These are phyloP conservation scores for Ceyx margarethae DNA, from an alignment of 2,113 vertebrate genomes.

Conservation along the genomic window DNA sequence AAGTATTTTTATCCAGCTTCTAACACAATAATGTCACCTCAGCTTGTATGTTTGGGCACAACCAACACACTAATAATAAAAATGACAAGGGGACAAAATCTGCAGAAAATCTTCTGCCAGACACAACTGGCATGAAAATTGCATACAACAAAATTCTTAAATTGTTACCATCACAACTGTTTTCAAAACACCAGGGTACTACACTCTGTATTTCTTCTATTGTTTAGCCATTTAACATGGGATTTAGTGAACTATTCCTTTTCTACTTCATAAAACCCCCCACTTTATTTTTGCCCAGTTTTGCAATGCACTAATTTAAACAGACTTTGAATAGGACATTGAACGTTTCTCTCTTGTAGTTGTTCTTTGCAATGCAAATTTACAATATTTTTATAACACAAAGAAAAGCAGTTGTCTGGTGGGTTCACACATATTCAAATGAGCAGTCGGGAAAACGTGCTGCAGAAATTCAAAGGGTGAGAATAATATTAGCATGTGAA, in stretches of 20 bases:
- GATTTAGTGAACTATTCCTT: not conserved
- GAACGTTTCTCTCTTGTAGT: not conserved
- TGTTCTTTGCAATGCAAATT: slow-evolving; percentile 53
- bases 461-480: slow-evolving; percentile 22
- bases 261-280: not conserved
- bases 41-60: accelerated
- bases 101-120: not conserved
- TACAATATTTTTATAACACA: slow-evolving; percentile 12
- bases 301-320: not conserved
- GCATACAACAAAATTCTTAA: not conserved
- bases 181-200: not conserved
- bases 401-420: slow-evolving; percentile 35
- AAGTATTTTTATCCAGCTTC: not conserved
- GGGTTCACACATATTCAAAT: slow-evolving; percentile 49
- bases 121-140: not conserved
- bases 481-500: slow-evolving; percentile 22
- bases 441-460: not conserved
- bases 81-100: not conserved
- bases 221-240: not conserved
- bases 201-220: not conserved
- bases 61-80: not conserved
- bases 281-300: not conserved
- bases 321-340: not conserved
- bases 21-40: not conserved
- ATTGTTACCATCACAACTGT: not conserved